Conservation (phyloP, 2,113 vertebrate genomes). For the Gnathonemus longibarbis region DNA sequence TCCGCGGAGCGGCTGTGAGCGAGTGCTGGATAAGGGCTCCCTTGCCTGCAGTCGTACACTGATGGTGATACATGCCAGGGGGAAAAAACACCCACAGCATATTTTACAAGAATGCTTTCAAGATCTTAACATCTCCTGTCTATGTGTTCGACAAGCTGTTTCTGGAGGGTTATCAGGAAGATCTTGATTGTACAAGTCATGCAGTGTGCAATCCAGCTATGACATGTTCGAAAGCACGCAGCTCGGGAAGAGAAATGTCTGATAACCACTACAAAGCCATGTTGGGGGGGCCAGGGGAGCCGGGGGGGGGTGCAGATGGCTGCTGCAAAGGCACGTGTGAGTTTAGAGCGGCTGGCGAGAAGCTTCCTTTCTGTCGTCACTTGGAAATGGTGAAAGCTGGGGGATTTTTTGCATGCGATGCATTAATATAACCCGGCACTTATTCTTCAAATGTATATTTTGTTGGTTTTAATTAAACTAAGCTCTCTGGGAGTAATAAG, state of each 20-base stretch:
- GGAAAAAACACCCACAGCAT: conserved; percentile 35
- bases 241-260: conserved; percentile 30
- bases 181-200: conserved; percentile 42
- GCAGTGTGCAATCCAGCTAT: conserved; percentile 40
- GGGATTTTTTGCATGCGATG: not conserved
- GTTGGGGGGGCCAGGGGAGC: no score
- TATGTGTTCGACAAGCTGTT: conserved; percentile 44
- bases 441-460: not conserved
- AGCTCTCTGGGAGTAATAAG: not conserved
- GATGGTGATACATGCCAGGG: conserved; percentile 39
- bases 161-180: conserved; percentile 28
- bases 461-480: not conserved
- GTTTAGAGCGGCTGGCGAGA: not conserved
- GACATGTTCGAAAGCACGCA: conserved; percentile 30
- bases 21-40: not conserved
- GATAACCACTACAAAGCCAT: conserved; percentile 18
- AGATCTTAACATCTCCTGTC: conserved; percentile 42
- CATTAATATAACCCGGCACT: not conserved
- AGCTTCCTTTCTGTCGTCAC: not conserved
- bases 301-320: not conserved
- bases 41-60: conserved; percentile 28
- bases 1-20: conserved; percentile 25
- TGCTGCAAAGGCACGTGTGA: not conserved
- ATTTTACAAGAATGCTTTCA: conserved; percentile 51
- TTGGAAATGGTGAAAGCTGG: not conserved